A percentile compares a stretch with the other conserved stretches of the same genome.
Conservation (phyloP, 2,888 invertebrate species). For the Nephrotoma appendiculata region DNA sequence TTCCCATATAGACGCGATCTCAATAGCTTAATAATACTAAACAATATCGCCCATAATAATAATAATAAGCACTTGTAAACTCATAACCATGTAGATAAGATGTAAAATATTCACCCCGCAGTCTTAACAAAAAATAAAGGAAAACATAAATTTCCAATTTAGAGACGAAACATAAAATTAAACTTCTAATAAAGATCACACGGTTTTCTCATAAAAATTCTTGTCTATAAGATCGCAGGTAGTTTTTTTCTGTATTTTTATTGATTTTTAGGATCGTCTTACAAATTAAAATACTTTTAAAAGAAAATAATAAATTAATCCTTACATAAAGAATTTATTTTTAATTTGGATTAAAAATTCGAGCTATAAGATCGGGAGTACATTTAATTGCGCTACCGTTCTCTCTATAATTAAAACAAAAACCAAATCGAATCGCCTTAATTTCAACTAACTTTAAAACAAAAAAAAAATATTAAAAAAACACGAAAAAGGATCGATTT, state of each 20-base stretch:
- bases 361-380: background rate
- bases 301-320: background rate
- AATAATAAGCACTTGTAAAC: background rate
- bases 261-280: background rate
- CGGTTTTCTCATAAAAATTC: background rate
- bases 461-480: background rate
- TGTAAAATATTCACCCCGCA: background rate
- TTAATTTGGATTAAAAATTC: background rate
- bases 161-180: background rate
- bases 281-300: background rate
- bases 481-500: background rate
- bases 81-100: background rate
- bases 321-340: background rate
- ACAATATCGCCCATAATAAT: background rate
- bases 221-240: background rate
- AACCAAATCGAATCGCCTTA: background rate
- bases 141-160: background rate
- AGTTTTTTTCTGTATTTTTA: background rate
- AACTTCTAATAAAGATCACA: background rate
- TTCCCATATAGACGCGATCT: background rate
- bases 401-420: background rate
- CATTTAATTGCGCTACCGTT: background rate
- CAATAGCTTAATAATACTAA: background rate
- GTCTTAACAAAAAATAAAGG: background rate
- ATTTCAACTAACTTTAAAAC: background rate